Evolutionary conservation across 2,888 invertebrate genomes (phyloP).

Genomic region (Melanostoma scalare): DNA sequence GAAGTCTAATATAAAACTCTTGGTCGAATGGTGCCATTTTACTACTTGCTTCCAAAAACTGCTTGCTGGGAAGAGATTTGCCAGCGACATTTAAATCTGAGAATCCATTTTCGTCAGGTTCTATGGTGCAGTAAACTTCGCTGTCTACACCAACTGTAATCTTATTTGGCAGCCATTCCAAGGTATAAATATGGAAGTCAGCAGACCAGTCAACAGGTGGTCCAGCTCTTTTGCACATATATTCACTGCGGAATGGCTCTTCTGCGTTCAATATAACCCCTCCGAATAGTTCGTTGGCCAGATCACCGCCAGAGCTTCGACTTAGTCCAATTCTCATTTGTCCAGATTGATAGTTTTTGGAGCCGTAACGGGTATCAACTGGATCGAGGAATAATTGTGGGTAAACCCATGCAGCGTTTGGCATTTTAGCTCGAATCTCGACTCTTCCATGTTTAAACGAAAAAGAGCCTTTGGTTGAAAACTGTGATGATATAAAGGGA

Average conservation of each 20-base stretch:
- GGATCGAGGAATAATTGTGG: conserved; percentile 89
- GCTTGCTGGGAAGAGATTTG: conserved; percentile 80
- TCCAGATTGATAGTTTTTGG: conserved; percentile 84
- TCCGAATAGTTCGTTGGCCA: conserved; percentile 75
- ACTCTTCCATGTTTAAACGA: conserved; percentile 88
- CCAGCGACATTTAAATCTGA: conserved; percentile 74
- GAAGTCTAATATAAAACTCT: conserved; percentile 88
- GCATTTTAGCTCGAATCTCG: conserved; percentile 88
- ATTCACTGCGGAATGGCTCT: conserved; percentile 77
- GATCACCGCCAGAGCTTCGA: conserved; percentile 79
- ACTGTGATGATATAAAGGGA: conserved; percentile 86
- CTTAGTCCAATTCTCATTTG: conserved; percentile 88
- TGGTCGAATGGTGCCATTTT: conserved; percentile 90
- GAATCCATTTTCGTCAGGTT: conserved; percentile 75
- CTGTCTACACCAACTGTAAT: conserved; percentile 83
- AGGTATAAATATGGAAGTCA: conserved; percentile 86
- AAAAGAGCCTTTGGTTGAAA: conserved; percentile 87
- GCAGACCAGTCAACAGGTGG: conserved; percentile 80
- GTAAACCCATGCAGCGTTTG: conserved; percentile 89
- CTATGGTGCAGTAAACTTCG: conserved; percentile 83
- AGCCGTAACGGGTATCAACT: conserved; percentile 85
- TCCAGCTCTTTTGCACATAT: conserved; percentile 75
- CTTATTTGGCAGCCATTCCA: conserved; percentile 85
- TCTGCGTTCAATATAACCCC: conserved; percentile 77
- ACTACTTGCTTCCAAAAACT: conserved; percentile 75